Evolutionary conservation across 2,113 vertebrate genomes (phyloP), one percentile per base, ranked within the genome.

Genomic region (Pyxicephalus adspersus): DNA sequence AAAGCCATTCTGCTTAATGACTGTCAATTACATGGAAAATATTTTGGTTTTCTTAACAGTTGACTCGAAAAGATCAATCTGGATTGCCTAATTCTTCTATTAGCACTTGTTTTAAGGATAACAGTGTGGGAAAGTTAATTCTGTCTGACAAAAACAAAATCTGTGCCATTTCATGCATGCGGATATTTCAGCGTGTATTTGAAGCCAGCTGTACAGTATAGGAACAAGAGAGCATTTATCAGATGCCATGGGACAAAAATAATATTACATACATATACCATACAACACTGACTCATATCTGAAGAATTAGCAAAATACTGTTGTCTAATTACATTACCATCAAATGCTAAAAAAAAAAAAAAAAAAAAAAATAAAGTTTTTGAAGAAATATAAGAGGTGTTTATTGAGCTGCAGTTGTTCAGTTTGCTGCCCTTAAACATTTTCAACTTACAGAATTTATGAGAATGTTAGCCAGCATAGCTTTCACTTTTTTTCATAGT

Each of bases 11-110:
- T 23, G 29, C 70, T 63, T 60, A 80, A 80, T 77, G 76, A 70
- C 38, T 71, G 73, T 80, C 83, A 81, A 70, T 7, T 77, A 26
- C 78, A 76, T 64, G 71, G 29, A 83, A 86, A 84, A 80, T 82
- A 85, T 28, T 84, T 85, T 29, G 23, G 77, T 58, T 84, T 80
- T 15, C 83, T 76, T 71, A 83, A 31, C 64, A 80, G 64, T 28
- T 79, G 23, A 38, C 65, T 75, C 83, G 61, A 71, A 23, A 55
- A 64, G 67, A 64, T 66, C n/a, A 71, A 68, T 77, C 64, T 70
- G 80, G 67, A 84, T 82, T 54, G 22, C 84, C 29, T 52, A 84
- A 84, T 63, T 63, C 6, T 38, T 58, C 25, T 84, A 72, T 54
- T 76, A 77, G 20, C 54, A 68, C 22, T 84, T 84, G 60, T 0